Percentiles rank a stretch among this genome's conserved stretches.
phyloP scores from a whole-genome alignment of 1,140 invertebrate species.

The Gryon sp. region DNA sequence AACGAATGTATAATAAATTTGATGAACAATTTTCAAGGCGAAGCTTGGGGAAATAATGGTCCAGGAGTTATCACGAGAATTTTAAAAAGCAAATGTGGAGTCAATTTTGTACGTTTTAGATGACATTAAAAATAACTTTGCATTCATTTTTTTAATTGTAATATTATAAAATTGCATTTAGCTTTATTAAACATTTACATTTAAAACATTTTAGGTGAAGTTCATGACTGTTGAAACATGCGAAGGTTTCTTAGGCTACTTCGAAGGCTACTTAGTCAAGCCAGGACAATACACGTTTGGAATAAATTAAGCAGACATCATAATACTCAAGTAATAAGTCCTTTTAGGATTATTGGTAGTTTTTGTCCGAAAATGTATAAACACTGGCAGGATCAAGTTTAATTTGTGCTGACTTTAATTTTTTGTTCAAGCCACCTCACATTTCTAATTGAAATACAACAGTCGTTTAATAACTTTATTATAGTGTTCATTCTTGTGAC shows the following conservation, averaged over 20 bases:
- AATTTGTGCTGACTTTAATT: too few relatives aligned
- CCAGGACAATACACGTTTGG: conserved; percentile 85
- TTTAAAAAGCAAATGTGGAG: conserved; percentile 82
- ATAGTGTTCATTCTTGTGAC: too few relatives aligned
- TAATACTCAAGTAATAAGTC: conserved; percentile 77
- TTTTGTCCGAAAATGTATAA: conserved; percentile 82
- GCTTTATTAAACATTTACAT: conserved; percentile 14
- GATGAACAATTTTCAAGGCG: conserved; percentile 81
- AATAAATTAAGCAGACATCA: conserved; percentile 82
- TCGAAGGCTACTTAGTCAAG: conserved; percentile 78
- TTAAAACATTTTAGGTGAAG: conserved; percentile 69
- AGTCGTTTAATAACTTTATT: too few relatives aligned
- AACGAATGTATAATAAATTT: conserved; percentile 82
- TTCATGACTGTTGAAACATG: conserved; percentile 83
- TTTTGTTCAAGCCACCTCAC: too few relatives aligned
- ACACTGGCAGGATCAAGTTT: too few relatives aligned
- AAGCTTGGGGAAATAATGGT: conserved; percentile 86
- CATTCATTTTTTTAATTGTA: too few relatives aligned
- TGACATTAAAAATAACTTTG: too few relatives aligned
- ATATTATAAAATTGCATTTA: background rate
- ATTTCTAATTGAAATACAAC: too few relatives aligned
- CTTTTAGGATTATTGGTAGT: conserved; percentile 81
- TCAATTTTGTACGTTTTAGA: conserved; percentile 74
- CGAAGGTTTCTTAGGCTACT: conserved; percentile 83
- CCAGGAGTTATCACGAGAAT: conserved; percentile 87